Evolutionary conservation across 1,140 invertebrate species (phyloP), one percentile per base, ranked within the genome.

Genomic region (Calephelis virginiensis): DNA sequence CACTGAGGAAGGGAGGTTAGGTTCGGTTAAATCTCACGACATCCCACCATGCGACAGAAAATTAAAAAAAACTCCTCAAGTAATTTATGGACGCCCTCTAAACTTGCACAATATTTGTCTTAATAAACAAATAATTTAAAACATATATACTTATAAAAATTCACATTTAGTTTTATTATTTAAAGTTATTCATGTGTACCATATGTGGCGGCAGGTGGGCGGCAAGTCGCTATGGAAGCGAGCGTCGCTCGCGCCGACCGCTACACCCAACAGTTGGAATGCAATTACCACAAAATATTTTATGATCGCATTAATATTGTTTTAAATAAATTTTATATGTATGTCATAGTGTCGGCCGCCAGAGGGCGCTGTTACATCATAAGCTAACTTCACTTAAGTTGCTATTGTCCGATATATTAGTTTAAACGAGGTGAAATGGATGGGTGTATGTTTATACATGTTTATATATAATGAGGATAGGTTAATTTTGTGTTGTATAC

Each of bases 381-480:
- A 80, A 83, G 83, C 85, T 88, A 81, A 86, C 81, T 79, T 78
- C 75, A 76, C 66, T 85, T 88, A 83, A 82, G 84, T 90, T 88
- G 85, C 87, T 81, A 85, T 72, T 77, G 82, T 86, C 86, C 79
- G 75, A 74, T 76, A 78, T 77, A 73, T 80, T 84, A 78, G 77
- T 77, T 77, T 73, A 71, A 81, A 69, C 61, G 71, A 73, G 77
- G 77, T 80, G 79, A 80, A 79, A 83, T 86, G 84, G 76, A 86
- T 85, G 84, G 83, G 79, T 86, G 86, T 87, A 86, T 85, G 86
- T 88, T 88, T 88, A 89, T 88, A 89, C 83, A 82, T 89, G 82
- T 90, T 87, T 90, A 89, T 90, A 90, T 89, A 90, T 88, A 88
- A 88, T 89, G 86, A 88, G 79, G 87, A 89, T 91, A 91, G 85